Base-by-base conservation (phyloP, 2,797 vertebrate species). In the Gymnoscopelus microlampas region DNA sequence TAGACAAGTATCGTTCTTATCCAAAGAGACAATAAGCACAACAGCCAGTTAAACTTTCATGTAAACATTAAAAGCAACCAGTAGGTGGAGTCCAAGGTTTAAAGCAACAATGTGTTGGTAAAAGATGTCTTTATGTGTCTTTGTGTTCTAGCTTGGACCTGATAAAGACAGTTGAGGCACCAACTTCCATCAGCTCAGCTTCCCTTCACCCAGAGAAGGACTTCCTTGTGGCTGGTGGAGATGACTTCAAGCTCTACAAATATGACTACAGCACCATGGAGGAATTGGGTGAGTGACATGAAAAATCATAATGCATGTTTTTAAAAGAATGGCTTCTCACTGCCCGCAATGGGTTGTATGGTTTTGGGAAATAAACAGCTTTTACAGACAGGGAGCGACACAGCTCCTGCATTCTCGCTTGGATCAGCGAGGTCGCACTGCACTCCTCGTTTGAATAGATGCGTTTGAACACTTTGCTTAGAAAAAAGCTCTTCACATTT, bases 221-320 rank as follows among this genome's bases (percentile, higher is more conserved):
- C 76, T 98, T 96, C 88, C 93, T 99, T 85, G 97, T 99, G 76
- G 97, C 97, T 0, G 97, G 96, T 49, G 97, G 97, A 70, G 97
- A 98, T 50, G 97, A 98, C 89, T 99, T 99, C 93, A 99, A 99
- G 86, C 96, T 99, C 78, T 99, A 98, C 92, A 99, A 99, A 82
- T 99, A 95, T 82, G 98, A 99, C 92, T 99, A 98, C 91, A 92
- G 93, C 88, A 96, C 94, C 50, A 96, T 96, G 85, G 97, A 99
- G 85, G 97, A 99, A 85, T 89, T 98, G 74, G 98, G 98, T 99
- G 77, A 82, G 94, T 4, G 53, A 4, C 11, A 26, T 1, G 14
- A 53, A 15, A 9, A 0, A 53, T 29, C 14, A 11, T 12, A 19
- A 60, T 19, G 12, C 29, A 24, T 73, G 44, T 47, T 32, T 7